Evolutionary conservation across 2,888 invertebrate genomes (phyloP).

Genomic region (Oscheius sp.): DNA sequence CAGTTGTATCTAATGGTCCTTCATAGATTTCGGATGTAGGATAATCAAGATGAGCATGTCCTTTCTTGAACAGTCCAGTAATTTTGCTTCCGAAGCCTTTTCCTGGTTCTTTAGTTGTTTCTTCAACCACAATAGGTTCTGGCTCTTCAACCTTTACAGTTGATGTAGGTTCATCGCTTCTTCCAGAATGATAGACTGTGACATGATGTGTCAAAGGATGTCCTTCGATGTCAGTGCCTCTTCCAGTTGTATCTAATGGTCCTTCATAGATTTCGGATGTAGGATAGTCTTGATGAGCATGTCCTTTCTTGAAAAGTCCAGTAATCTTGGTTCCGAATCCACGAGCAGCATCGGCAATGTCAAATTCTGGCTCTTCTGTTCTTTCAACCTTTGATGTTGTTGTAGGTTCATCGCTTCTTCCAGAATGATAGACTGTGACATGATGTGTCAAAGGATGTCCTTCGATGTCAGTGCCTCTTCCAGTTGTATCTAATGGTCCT

Average conservation of each 20-base stretch:
- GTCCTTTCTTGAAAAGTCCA: constrained; percentile 45
- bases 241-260: constrained; percentile 37
- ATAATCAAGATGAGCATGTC: constrained; percentile 41
- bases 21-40: constrained; percentile 37
- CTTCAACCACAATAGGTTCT: constrained; percentile 28
- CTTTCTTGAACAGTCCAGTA: constrained; percentile 25
- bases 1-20: constrained; percentile 43
- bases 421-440: constrained; percentile 34
- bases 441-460: constrained; percentile 40
- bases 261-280: constrained; percentile 44
- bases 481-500: constrained; percentile 40
- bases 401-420: constrained; percentile 32
- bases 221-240: constrained; percentile 37
- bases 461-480: constrained; percentile 36
- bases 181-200: constrained; percentile 34
- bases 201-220: constrained; percentile 42
- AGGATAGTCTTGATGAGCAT: constrained; percentile 48
- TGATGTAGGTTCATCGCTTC: constrained; percentile 27
- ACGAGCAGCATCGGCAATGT: constrained; percentile 5
- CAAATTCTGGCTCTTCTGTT: constrained; percentile 21
- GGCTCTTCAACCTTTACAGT: constrained; percentile 23
- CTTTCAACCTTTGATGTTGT: constrained; percentile 27
- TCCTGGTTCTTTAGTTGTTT: too few species aligned
- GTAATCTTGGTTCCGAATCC: constrained; percentile 10
- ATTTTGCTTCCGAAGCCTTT: constrained; percentile 35